Evolutionary conservation across 2,888 invertebrate species (phyloP).

Genomic region (Osedax fenrisi): DNA sequence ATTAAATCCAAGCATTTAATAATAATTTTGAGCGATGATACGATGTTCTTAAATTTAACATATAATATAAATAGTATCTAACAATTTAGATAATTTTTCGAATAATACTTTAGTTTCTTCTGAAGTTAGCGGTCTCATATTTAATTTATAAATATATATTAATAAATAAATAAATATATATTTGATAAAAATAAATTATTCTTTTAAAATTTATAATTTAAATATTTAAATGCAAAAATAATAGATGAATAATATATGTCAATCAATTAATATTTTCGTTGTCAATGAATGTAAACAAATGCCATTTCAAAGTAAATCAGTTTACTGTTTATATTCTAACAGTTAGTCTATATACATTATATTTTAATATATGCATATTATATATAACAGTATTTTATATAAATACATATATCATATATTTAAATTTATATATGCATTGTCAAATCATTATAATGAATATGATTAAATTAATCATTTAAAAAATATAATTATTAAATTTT

Average conservation of each 20-base stretch:
- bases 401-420: too few species aligned
- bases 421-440: too few species aligned
- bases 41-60: background rate
- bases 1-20: too few species aligned
- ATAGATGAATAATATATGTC: background rate
- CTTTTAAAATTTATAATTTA: too few species aligned
- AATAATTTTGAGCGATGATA: constrained; percentile 31
- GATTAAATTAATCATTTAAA: too few species aligned
- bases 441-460: too few species aligned
- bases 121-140: constrained; percentile 76
- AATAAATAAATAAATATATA: constrained; percentile 6
- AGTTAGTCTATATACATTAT: too few species aligned
- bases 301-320: too few species aligned
- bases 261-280: background rate
- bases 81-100: constrained; percentile 78
- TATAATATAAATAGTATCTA: constrained; percentile 12
- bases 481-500: too few species aligned
- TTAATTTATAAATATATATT: constrained; percentile 7
- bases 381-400: too few species aligned
- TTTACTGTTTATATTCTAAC: too few species aligned
- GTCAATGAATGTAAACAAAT: constrained; percentile 1
- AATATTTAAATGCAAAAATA: background rate
- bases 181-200: background rate
- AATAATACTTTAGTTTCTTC: constrained; percentile 74
- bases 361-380: too few species aligned